A percentile compares a stretch with the other conserved stretches of the same genome.
Evolutionary conservation across 2,888 invertebrate genomes (phyloP).

Genomic region (Cosmia pyralina): DNA sequence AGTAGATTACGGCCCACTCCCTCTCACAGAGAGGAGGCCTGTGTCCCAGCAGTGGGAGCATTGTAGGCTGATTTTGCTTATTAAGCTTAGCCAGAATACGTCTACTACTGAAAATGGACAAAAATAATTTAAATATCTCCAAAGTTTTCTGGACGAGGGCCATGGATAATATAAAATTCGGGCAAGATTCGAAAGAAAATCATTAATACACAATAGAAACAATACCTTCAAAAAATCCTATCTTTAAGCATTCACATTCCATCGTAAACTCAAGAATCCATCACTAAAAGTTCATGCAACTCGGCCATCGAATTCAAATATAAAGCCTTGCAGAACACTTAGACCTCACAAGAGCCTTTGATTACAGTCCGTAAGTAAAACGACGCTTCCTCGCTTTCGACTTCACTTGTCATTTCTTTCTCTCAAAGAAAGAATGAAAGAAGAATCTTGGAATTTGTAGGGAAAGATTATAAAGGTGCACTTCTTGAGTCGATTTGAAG

Average conservation of each 20-base stretch:
- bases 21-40: too few species aligned
- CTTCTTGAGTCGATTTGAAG: conserved; percentile 4
- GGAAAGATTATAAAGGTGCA: conserved; percentile 26
- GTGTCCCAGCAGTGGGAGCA: too few species aligned
- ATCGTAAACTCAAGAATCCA: not conserved
- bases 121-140: not conserved
- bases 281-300: conserved; percentile 7
- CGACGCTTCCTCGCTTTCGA: conserved; percentile 53
- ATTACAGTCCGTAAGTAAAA: conserved; percentile 57
- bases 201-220: not conserved
- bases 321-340: conserved; percentile 51
- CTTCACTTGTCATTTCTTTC: conserved; percentile 50
- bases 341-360: conserved; percentile 51
- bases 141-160: not conserved
- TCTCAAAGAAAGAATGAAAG: conserved; percentile 33
- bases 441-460: conserved; percentile 32
- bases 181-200: not conserved
- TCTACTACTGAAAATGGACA: not conserved
- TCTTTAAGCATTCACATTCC: not conserved
- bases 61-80: too few species aligned
- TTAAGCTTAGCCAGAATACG: not conserved
- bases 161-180: not conserved
- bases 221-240: not conserved
- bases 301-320: conserved; percentile 45
- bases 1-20: too few species aligned